Evolutionary conservation across 1,140 invertebrate species (phyloP), one percentile per base, ranked within the genome.

Genomic region (Drosophila truncata): DNA sequence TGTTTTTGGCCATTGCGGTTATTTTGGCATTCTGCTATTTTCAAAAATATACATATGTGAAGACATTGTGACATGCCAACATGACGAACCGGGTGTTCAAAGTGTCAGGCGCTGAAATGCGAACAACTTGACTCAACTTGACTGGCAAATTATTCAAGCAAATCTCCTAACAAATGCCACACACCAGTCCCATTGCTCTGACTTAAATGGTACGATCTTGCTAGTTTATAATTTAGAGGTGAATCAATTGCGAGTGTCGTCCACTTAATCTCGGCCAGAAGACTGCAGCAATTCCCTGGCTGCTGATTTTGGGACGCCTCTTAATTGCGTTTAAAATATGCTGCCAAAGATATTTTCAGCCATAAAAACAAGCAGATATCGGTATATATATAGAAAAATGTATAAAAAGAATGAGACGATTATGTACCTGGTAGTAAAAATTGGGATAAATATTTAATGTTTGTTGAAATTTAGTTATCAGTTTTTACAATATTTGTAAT

Each of bases 91-190:
- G 69, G 83, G 80, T 77, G 88, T 88, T 90, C 74, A 77, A 90
- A 91, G 86, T 90, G 85, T 90, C 85, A 86, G 78, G 20, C 83
- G 71, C 46, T 86, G 83, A 86, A 80, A 86, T 79, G 83, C 78
- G 82, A 74, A 62, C 64, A 79, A 88, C 71, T 91, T 91, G 78
- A 90, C 81, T 90, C 72, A 73, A 79, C 70, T 64, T 78, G 75
- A 90, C 78, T 79, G 63, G 54, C 58, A 57, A 80, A 90, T 82
- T 85, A 78, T 85, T 81, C 69, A 46, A 63, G 52, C 60, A 73
- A 58, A 59, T 66, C 61, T 57, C 41, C 44, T 42, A 13, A 23
- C 35, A 29, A 39, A 35, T 37, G 63, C 55, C 64, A 58, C 6
- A 31, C 47, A 50, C 49, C 27, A 49, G 16, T 33, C 27, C 37